Conservation (phyloP, 2,113 vertebrate genomes). For the Macquaria australasica region DNA sequence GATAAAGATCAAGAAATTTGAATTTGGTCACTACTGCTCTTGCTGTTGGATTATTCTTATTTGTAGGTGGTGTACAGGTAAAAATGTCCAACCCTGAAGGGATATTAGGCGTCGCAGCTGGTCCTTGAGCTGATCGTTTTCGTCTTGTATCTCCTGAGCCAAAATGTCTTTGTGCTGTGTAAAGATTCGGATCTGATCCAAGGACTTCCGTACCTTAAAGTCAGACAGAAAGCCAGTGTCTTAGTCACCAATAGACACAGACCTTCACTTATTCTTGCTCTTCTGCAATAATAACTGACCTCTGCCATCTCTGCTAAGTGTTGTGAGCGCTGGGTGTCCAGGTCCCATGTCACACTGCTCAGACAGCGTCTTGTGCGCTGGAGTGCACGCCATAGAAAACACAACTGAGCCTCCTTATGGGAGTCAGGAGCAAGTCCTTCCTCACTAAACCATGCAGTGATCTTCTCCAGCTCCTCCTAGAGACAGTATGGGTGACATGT, state of each 20-base stretch:
- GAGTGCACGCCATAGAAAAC: slow-evolving; percentile 78
- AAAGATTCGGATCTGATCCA: slow-evolving; percentile 82
- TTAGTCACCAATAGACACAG: background rate
- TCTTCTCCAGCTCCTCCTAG: slow-evolving; percentile 67
- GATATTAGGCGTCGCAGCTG: slow-evolving; percentile 78
- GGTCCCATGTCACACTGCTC: slow-evolving; percentile 65
- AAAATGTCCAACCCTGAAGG: slow-evolving; percentile 82
- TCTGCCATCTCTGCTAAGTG: slow-evolving; percentile 82
- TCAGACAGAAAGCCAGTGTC: background rate
- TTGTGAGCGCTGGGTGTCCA: slow-evolving; percentile 78
- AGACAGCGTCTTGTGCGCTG: slow-evolving; percentile 66
- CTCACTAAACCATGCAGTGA: slow-evolving; percentile 68
- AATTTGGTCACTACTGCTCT: background rate
- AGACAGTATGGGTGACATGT: background rate
- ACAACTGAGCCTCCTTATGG: slow-evolving; percentile 72
- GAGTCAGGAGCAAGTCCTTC: slow-evolving; percentile 73
- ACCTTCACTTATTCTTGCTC: background rate
- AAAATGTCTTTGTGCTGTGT: slow-evolving; percentile 80
- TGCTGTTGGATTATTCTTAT: background rate
- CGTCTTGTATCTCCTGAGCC: slow-evolving; percentile 79
- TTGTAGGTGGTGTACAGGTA: background rate
- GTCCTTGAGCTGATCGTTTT: slow-evolving; percentile 83
- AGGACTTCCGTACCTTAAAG: slow-evolving; percentile 84
- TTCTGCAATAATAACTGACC: slow-evolving; percentile 64
- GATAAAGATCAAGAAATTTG: background rate